Evolutionary conservation across 2,113 vertebrate species (phyloP).

Genomic region (Madoqua kirkii): DNA sequence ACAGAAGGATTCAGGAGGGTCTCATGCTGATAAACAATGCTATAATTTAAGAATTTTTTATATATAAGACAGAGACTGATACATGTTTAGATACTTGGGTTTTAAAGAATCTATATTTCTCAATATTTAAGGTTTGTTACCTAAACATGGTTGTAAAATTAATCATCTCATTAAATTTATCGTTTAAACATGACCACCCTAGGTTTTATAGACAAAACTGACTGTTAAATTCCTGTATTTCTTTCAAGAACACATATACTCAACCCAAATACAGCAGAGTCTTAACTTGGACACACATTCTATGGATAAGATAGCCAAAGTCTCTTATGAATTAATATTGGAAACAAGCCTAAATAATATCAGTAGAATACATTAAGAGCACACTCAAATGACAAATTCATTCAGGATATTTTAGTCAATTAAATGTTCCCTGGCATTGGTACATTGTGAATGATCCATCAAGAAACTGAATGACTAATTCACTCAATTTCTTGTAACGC

Average conservation of each 20-base stretch:
- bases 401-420: slow-evolving; percentile 62
- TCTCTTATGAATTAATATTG: slow-evolving; percentile 16
- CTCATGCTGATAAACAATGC: background rate
- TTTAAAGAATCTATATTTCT: background rate
- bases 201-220: background rate
- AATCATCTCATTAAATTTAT: background rate
- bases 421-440: background rate
- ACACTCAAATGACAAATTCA: slow-evolving; percentile 49
- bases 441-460: slow-evolving; percentile 45
- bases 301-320: background rate
- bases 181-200: background rate
- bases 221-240: background rate
- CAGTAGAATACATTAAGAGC: background rate
- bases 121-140: background rate
- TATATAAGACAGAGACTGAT: background rate
- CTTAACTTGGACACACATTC: background rate
- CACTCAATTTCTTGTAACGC: background rate
- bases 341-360: slow-evolving; percentile 30
- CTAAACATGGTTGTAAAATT: background rate
- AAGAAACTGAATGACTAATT: slow-evolving; percentile 46
- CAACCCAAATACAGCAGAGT: background rate
- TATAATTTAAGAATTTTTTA: background rate
- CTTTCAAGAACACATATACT: slow-evolving; percentile 7
- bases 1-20: background rate
- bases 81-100: background rate